phyloP scores from a whole-genome alignment of 2,797 vertebrate species.

The Neostethus bicornis region DNA sequence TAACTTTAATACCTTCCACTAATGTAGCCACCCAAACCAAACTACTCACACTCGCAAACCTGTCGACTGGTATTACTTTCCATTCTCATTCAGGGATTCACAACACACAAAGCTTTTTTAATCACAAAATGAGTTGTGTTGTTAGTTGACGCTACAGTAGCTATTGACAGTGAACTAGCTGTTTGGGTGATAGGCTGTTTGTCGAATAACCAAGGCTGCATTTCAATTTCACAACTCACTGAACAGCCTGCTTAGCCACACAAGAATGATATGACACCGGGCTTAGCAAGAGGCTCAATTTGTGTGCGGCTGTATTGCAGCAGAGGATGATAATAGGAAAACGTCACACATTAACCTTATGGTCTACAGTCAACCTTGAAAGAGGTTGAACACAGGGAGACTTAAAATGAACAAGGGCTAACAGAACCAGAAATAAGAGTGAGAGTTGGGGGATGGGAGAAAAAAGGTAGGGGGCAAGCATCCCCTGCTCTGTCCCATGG shows the following conservation, averaged over 20 bases:
- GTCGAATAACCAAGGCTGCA: conserved; percentile 82
- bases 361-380: conserved; percentile 44
- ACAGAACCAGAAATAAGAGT: conserved; percentile 18
- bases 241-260: conserved; percentile 77
- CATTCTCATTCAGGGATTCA: conserved; percentile 7
- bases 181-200: conserved; percentile 72
- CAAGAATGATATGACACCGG: conserved; percentile 73
- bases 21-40: conserved; percentile 4
- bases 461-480: too few relatives aligned
- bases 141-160: conserved; percentile 66
- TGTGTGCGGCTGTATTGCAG: conserved; percentile 26
- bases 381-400: conserved; percentile 30
- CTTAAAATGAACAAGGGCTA: conserved; percentile 26
- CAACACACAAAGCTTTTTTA: conserved; percentile 37
- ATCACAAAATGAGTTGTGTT: conserved; percentile 68
- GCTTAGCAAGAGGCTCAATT: conserved; percentile 52
- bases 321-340: conserved; percentile 33
- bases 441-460: conserved; percentile 4
- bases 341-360: conserved; percentile 40
- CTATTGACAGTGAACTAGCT: conserved; percentile 74
- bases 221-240: conserved; percentile 84
- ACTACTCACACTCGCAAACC: not conserved
- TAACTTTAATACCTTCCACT: conserved; percentile 43
- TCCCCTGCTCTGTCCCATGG: conserved; percentile 42
- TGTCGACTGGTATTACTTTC: conserved; percentile 5